Percentiles rank a stretch among this genome's conserved stretches.
phyloP scores from a whole-genome alignment of 1,140 invertebrate genomes.

The Drosophila nasuta region DNA sequence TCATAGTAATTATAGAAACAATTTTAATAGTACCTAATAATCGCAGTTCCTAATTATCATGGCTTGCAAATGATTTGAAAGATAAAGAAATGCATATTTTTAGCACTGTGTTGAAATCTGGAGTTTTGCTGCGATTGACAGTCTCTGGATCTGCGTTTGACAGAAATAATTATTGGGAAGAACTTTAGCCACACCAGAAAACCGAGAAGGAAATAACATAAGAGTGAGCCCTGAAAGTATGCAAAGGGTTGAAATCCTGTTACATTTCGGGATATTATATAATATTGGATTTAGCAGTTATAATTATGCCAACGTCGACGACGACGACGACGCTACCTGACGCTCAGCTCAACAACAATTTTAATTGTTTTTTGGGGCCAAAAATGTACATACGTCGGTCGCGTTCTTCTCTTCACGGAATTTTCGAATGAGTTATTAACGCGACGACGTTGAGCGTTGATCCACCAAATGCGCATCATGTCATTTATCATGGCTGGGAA shows the following conservation, averaged over 20 bases:
- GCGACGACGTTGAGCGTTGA: conserved; percentile 54
- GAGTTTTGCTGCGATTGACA: conserved; percentile 4
- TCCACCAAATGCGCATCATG: conserved; percentile 70
- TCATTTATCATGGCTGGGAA: conserved; percentile 73
- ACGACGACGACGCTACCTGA: conserved; percentile 32
- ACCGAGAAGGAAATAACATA: conserved; percentile 9
- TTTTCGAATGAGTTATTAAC: conserved; percentile 84
- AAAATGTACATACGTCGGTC: conserved; percentile 53
- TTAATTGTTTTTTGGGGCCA: conserved; percentile 70
- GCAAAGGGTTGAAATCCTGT: conserved; percentile 48
- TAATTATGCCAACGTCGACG: conserved; percentile 29
- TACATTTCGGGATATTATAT: conserved; percentile 28
- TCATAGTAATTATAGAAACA: too few species aligned
- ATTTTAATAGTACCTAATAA: too few species aligned
- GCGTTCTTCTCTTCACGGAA: conserved; percentile 62
- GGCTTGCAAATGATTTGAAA: too few species aligned
- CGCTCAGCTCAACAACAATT: conserved; percentile 62
- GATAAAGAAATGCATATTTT: not conserved
- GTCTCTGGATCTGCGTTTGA: conserved; percentile 58
- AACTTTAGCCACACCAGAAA: conserved; percentile 12
- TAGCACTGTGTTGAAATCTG: not conserved
- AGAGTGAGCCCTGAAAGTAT: not conserved
- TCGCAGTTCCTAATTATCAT: too few species aligned
- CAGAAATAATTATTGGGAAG: conserved; percentile 74
- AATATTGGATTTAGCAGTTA: conserved; percentile 46